Evolutionary conservation across 2,888 invertebrate species (phyloP), one percentile per base, ranked within the genome.

Genomic region (Drosophila austrosaltans): DNA sequence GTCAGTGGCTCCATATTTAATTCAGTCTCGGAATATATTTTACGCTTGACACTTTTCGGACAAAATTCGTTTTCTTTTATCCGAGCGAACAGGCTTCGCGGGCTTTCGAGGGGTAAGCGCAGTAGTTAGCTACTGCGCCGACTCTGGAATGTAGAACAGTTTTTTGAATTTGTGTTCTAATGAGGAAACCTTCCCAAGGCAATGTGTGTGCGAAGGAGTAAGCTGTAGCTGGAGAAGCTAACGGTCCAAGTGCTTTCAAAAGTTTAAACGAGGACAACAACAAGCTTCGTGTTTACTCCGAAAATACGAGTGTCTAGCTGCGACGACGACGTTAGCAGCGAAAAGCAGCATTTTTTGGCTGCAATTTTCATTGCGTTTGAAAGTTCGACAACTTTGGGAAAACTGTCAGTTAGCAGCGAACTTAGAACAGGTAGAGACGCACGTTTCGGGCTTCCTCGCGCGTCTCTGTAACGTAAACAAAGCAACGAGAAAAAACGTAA

Each of bases 401-500:
- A 92, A 92, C 91, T 92, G 93, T 91, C 92, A 93, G 93, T 93
- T 93, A 91, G 92, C 91, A 91, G 91, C 91, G 93, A 93, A 93
- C 93, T 92, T 92, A 91, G 92, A 91, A 92, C 92, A 93, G 92
- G 92, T 93, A 93, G 92, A 93, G 92, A 92, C 92, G 92, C 92
- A 91, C 91, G 92, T 90, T 76, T 90, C 90, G 74, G 84, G 90
- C 90, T 91, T 92, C 91, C 90, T 90, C 83, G 72, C 76, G 78
- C 65, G 72, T 44, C 65, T 53, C 54, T 67, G 75, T 65, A 68
- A 58, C 57, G 57, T 57, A 53, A 53, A 66, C 48, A 48, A 56
- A 58, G 16, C 57, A 32, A 56, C 44, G 16, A 30, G 25, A 44
- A 44, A 36, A 48, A n/a, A 62, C 62, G 32, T 25, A 66, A 39